Evolutionary conservation across 2,113 vertebrate genomes (phyloP), one percentile per base, ranked within the genome.

Genomic region (Amazona vittata): DNA sequence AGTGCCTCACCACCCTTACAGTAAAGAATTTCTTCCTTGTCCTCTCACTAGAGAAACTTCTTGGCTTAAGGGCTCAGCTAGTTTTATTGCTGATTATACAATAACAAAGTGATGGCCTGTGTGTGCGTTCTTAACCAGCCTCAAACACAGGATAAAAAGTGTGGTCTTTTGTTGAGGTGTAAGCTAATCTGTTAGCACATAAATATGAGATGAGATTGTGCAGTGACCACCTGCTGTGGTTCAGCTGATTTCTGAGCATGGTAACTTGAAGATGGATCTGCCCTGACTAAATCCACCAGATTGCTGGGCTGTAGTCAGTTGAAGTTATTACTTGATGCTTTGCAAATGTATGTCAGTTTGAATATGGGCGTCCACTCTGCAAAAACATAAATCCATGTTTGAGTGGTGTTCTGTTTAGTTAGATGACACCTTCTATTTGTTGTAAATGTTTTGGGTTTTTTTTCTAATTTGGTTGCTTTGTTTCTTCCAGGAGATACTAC

Each of bases 401-500:
- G 59, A 81, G 13, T 62, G 29, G 8, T 4, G 4, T 68, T 70
- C 55, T 77, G 2, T 55, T 86, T 64, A 67, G 25, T 46, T 78
- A 44, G 12, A 31, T 63, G 35, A 28, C 12, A 28, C 15, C 59
- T 89, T 43, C 47, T 75, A 16, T 3, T 1, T 60, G 7, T 7
- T 87, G 6, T 83, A 44, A 93, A 62, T 11, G 18, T 37, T 55
- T 28, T 37, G 53, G 29, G 11, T 5, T n/a, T 21, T 24, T 24
- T 46, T 78, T 63, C 74, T 93, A 24, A 20, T 57, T 84, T 86
- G 3, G 79, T 86, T 93, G n/a, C 9, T 62, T 74, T 86, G 59
- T 77, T 83, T 89, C 22, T 96, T 91, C 86, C 95, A 99, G 99
- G 98, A 99, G 92, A 98, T 99, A 95, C 98, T 99, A 82, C 98